phyloP scores from a whole-genome alignment of 2,888 invertebrate species.

The Eristalis arbustorum region DNA sequence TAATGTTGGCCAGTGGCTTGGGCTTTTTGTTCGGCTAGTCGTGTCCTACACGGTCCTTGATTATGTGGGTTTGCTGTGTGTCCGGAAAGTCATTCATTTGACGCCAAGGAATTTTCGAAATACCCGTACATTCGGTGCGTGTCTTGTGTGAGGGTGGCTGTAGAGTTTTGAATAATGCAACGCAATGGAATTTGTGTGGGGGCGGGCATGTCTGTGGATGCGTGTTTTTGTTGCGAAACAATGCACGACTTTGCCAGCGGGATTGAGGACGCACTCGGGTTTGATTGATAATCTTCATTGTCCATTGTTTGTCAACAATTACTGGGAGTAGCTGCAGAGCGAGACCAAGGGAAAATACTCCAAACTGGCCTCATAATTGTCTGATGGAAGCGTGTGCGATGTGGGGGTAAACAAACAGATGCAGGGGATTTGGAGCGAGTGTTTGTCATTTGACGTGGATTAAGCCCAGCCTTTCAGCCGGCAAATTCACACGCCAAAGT shows the following conservation, averaged over 20 bases:
- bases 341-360: no score
- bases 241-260: neutral
- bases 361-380: neutral
- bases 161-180: conserved; percentile 25
- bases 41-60: conserved; percentile 57
- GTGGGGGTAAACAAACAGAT: no score
- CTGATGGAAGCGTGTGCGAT: neutral
- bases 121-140: conserved; percentile 42
- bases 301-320: conserved; percentile 60
- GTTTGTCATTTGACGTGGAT: no score
- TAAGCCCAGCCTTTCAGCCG: no score
- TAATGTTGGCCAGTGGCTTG: neutral
- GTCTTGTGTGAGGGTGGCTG: conserved; percentile 11
- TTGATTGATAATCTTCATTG: conserved; percentile 61
- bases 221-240: conserved; percentile 53
- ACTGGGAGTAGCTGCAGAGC: conserved; percentile 3
- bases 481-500: no score
- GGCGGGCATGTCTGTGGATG: conserved; percentile 18
- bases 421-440: no score
- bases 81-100: conserved; percentile 63
- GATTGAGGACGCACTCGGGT: neutral
- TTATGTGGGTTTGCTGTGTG: conserved; percentile 52
- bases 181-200: conserved; percentile 50
- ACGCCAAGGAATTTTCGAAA: conserved; percentile 54
- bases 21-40: conserved; percentile 39